phyloP scores from a whole-genome alignment of 2,888 invertebrate species.

The Ectemnius cavifrons region DNA sequence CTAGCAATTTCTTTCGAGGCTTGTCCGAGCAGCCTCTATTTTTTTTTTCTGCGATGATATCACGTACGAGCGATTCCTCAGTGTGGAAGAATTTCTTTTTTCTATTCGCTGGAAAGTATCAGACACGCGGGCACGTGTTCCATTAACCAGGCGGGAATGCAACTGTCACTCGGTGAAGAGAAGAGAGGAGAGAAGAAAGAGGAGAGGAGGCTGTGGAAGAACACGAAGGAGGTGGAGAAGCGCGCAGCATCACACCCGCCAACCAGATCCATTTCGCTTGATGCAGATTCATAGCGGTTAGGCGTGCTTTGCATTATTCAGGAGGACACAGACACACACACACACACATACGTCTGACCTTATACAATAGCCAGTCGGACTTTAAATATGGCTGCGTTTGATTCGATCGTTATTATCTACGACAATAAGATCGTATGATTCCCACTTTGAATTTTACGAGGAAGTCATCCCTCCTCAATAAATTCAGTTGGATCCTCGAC shows the following conservation, averaged over 20 bases:
- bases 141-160: constrained; percentile 1
- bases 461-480: not conserved
- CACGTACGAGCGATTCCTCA: not conserved
- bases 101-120: constrained; percentile 1
- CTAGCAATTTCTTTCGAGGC: too few relatives aligned
- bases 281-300: constrained; percentile 64
- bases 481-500: too few relatives aligned
- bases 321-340: constrained; percentile 20
- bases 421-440: not conserved
- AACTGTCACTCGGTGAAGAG: not conserved
- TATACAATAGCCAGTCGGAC: constrained; percentile 36
- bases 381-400: constrained; percentile 53
- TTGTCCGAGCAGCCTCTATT: too few relatives aligned
- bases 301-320: constrained; percentile 65
- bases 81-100: not conserved
- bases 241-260: constrained; percentile 13
- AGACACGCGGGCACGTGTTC: constrained; percentile 1
- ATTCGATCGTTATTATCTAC: constrained; percentile 26
- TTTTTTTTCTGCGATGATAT: too few relatives aligned
- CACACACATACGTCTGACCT: constrained; percentile 24
- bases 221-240: constrained; percentile 8
- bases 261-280: constrained; percentile 51
- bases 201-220: constrained; percentile 18
- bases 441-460: not conserved
- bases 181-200: constrained; percentile 17